Conservation (phyloP, 2,888 invertebrate genomes). For the Abscondita cerata region DNA sequence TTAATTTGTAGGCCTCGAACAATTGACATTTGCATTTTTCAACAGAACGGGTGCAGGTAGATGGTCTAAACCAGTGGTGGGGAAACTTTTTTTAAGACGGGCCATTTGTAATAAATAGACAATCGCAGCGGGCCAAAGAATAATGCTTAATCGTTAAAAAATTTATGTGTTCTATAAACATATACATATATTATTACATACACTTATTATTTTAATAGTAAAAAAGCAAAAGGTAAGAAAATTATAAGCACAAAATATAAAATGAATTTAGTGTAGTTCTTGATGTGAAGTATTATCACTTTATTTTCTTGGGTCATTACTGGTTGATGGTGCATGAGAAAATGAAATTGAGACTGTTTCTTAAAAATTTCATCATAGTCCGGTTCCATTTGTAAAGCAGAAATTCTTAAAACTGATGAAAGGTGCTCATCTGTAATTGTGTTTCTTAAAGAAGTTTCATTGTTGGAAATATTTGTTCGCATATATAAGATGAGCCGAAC, state of each 20-base stretch:
- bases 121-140: background rate
- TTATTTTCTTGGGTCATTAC: background rate
- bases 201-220: background rate
- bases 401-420: conserved; percentile 5
- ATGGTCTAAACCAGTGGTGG: too few relatives aligned
- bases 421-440: conserved; percentile 5
- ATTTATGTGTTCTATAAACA: background rate
- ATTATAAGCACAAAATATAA: conserved; percentile 3
- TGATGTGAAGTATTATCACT: background rate
- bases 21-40: too few relatives aligned
- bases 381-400: background rate
- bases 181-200: conserved; percentile 2
- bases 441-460: conserved; percentile 2
- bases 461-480: background rate
- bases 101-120: conserved; percentile 4
- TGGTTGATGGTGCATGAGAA: background rate
- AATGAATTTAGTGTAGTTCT: conserved; percentile 3
- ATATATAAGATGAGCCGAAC: conserved; percentile 4
- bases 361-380: too few relatives aligned
- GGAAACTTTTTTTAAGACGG: conserved; percentile 2
- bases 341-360: too few relatives aligned
- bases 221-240: background rate
- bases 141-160: conserved; percentile 1
- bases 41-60: too few relatives aligned
- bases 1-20: too few relatives aligned